Conservation (phyloP, 2,888 invertebrate genomes). For the Meta bourneti region DNA sequence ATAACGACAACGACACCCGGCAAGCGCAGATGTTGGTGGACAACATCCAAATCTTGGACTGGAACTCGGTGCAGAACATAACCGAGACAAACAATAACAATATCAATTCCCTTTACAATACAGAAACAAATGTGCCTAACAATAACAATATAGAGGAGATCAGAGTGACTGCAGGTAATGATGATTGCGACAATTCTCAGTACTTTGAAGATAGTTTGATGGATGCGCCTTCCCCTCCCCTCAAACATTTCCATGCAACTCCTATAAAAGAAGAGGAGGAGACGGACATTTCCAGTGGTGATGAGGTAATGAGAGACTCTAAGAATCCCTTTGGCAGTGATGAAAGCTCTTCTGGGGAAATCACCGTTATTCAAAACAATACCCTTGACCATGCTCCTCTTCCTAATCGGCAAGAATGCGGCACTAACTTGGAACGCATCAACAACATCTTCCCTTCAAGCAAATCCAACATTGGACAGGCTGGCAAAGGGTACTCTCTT, state of each 20-base stretch:
- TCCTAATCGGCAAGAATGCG: slow-evolving; percentile 42
- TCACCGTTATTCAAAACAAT: slow-evolving; percentile 71
- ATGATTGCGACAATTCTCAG: slow-evolving; percentile 77
- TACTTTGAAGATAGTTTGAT: slow-evolving; percentile 78
- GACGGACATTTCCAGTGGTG: slow-evolving; percentile 76
- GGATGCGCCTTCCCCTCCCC: slow-evolving; percentile 72
- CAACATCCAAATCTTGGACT: slow-evolving; percentile 63
- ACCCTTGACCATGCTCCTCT: slow-evolving; percentile 30
- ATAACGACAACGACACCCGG: slow-evolving; percentile 67
- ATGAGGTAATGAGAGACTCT: slow-evolving; percentile 77
- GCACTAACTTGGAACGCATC: slow-evolving; percentile 66
- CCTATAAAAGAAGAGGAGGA: slow-evolving; percentile 78
- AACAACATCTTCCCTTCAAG: slow-evolving; percentile 76
- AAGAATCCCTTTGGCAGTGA: slow-evolving; percentile 76
- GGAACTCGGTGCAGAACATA: slow-evolving; percentile 62
- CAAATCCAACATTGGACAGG: slow-evolving; percentile 70
- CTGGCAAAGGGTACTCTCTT: slow-evolving; percentile 35
- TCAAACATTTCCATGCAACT: slow-evolving; percentile 75
- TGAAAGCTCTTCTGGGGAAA: slow-evolving; percentile 68
- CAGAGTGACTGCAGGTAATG: slow-evolving; percentile 38
- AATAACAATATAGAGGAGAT: slow-evolving; percentile 63
- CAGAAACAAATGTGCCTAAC: slow-evolving; percentile 49
- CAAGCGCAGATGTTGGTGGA: slow-evolving; percentile 50
- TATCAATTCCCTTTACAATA: slow-evolving; percentile 69
- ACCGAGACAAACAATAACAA: slow-evolving; percentile 76